These are phyloP conservation scores for Odontamblyopus lacepedii DNA, from an alignment of 2,797 vertebrate genomes.

Conservation along the genomic window DNA sequence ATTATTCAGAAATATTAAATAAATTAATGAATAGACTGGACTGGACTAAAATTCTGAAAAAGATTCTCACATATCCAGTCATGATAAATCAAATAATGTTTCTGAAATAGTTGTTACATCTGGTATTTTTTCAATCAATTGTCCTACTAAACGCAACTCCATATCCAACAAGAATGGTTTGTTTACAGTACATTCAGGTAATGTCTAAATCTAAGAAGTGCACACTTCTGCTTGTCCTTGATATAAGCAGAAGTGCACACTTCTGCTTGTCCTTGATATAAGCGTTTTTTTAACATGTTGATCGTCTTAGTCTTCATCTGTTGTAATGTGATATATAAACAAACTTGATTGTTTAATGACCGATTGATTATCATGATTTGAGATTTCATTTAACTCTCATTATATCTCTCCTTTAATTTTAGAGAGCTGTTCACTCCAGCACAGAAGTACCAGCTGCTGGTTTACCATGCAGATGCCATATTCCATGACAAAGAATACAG, in stretches of 20 bases:
- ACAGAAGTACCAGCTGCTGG: constrained; percentile 97
- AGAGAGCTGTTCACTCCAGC: constrained; percentile 95
- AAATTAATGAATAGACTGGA: too few species aligned
- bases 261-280: not conserved
- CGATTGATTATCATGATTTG: not conserved
- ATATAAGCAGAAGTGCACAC: not conserved
- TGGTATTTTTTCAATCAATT: too few species aligned
- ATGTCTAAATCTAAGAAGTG: too few species aligned
- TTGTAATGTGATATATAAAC: not conserved
- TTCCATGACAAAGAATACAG: constrained; percentile 98
- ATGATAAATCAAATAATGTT: too few species aligned
- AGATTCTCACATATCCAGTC: too few species aligned
- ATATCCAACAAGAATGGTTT: too few species aligned
- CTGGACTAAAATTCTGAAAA: too few species aligned
- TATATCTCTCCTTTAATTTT: constrained; percentile 25
- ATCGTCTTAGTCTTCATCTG: not conserved
- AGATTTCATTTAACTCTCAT: not conserved
- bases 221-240: not conserved
- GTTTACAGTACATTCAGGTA: too few species aligned
- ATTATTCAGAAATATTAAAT: too few species aligned
- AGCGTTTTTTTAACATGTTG: not conserved
- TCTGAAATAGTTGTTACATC: too few species aligned
- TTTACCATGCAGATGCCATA: constrained; percentile 95
- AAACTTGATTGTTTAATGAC: not conserved
- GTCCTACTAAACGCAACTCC: too few species aligned